These are phyloP conservation scores for Phenacoccus solenopsis DNA, from an alignment of 1,140 invertebrate species.

Conservation along the genomic window DNA sequence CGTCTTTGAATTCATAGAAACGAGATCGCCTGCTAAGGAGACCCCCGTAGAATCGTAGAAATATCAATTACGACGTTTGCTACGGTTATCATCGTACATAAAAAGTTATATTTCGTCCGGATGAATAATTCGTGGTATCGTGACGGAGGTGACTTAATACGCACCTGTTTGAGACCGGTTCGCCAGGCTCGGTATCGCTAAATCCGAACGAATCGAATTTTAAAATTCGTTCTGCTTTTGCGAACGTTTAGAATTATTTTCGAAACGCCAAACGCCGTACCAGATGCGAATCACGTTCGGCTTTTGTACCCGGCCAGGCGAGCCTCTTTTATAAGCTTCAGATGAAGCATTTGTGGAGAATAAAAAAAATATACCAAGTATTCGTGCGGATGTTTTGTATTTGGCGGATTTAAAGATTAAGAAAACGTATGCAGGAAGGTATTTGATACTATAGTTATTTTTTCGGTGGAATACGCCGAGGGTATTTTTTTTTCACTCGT, in stretches of 20 bases:
- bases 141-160: too few species aligned
- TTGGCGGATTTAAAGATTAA: background rate
- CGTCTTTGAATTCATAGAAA: too few species aligned
- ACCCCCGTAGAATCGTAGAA: background rate
- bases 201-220: background rate
- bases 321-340: background rate
- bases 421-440: background rate
- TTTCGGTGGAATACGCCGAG: background rate
- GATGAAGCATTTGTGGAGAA: background rate
- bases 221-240: background rate
- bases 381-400: background rate
- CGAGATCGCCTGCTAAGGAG: too few species aligned
- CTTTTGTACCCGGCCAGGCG: background rate
- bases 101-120: background rate
- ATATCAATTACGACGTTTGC: background rate
- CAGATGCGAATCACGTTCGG: background rate
- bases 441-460: background rate
- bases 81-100: background rate
- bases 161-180: background rate
- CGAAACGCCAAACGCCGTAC: too few species aligned
- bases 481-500: background rate
- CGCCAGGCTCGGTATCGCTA: too few species aligned
- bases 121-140: too few species aligned
- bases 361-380: background rate
- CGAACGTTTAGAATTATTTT: background rate